Conservation (phyloP, 2,113 vertebrate genomes). For the Synodontis membranacea region DNA sequence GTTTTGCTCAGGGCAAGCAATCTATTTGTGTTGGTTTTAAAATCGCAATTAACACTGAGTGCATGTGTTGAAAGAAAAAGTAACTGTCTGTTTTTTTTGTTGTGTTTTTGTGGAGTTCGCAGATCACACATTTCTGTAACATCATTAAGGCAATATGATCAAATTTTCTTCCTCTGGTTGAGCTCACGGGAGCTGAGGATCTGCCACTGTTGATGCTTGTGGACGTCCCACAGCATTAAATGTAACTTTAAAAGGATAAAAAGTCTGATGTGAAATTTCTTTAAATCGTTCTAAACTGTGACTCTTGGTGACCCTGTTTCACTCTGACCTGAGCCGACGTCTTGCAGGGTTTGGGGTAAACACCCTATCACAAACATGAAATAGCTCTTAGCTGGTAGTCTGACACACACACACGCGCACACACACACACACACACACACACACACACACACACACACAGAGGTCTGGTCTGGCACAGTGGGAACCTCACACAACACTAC, state of each 20-base stretch:
- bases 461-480: background rate
- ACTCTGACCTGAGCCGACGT: background rate
- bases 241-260: background rate
- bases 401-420: constrained; percentile 8
- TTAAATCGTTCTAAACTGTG: background rate
- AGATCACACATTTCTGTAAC: background rate
- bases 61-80: background rate
- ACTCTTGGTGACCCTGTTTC: background rate
- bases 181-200: background rate
- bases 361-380: background rate
- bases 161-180: background rate
- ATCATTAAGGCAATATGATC: background rate
- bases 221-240: background rate
- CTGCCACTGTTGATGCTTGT: background rate
- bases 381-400: constrained; percentile 1
- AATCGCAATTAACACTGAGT: background rate
- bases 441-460: background rate
- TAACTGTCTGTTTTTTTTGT: too few relatives aligned
- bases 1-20: background rate
- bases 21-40: background rate
- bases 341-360: background rate
- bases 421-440: constrained; percentile 17
- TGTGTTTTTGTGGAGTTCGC: too few relatives aligned
- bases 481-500: background rate
- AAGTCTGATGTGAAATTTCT: background rate